phyloP scores from a whole-genome alignment of 2,113 vertebrate genomes.

The Megalops atlanticus region DNA sequence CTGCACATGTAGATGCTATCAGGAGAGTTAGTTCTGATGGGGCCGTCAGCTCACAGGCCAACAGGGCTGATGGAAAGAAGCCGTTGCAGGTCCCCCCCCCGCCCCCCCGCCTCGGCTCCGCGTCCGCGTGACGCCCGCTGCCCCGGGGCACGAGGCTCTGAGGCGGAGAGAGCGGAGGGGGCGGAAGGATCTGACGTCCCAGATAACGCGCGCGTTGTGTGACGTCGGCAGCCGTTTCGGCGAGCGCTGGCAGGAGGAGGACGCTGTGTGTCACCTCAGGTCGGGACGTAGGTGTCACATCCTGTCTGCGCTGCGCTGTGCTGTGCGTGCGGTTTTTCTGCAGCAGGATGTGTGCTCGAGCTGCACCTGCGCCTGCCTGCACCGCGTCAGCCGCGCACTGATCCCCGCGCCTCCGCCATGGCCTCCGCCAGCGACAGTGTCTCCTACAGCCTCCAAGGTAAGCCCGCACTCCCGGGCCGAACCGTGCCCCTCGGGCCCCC shows the following conservation, averaged over 20 bases:
- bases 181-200: background rate
- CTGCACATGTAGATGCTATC: too few relatives aligned
- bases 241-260: background rate
- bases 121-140: too few relatives aligned
- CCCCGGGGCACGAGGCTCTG: background rate
- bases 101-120: too few relatives aligned
- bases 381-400: constrained; percentile 5
- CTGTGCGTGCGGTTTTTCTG: constrained; percentile 40
- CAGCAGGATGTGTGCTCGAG: constrained; percentile 49
- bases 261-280: constrained; percentile 10
- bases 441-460: constrained; percentile 51
- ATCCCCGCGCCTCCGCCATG: constrained; percentile 7
- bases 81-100: too few relatives aligned
- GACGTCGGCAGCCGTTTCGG: too few relatives aligned
- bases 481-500: background rate
- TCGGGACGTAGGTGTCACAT: constrained; percentile 31
- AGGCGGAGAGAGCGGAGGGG: background rate
- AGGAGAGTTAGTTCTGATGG: too few relatives aligned
- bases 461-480: background rate
- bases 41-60: too few relatives aligned
- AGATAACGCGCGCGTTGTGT: background rate
- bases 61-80: too few relatives aligned
- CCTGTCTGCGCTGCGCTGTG: constrained; percentile 46
- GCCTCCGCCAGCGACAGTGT: constrained; percentile 33
- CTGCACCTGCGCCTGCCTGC: constrained; percentile 33